Evolutionary conservation across 2,888 invertebrate genomes (phyloP), one percentile per base, ranked within the genome.

Genomic region (Eudemis profundana): DNA sequence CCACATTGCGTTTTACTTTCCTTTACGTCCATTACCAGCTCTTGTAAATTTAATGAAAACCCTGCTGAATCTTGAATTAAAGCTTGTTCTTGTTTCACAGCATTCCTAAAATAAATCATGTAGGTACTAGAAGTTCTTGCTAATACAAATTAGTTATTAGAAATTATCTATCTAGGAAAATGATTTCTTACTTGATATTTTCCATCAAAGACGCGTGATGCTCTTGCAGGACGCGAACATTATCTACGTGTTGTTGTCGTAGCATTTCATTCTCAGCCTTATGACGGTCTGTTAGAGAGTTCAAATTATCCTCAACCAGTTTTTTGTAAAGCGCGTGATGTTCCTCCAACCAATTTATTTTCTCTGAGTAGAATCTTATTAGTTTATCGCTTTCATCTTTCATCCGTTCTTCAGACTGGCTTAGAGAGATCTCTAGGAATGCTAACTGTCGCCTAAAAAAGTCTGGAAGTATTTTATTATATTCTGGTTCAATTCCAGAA

Each of bases 371-470:
- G 69, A 88, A 89, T 70, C 87, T 90, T 0, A 88, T 83, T 2
- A 93, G 66, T 69, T 90, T 90, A 4, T 93, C 93, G 67, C 93
- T 90, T 81, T 95, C 94, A 23, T 91, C 91, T 77, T 93, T 94
- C 82, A 94, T 88, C 71, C 94, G 85, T 67, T 93, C 93, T 77
- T 95, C 95, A 0, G 93, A 83, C 71, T 93, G 92, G 63, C 83
- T 89, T 47, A 93, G 77, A 0, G 94, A 93, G 67, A 93, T 84
- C 82, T 94, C 94, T 67, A 94, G 72, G 49, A 94, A 89, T 3
- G 90, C 88, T 71, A 94, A 79, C 78, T 94, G 94, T 61, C 94
- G 93, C 74, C 94, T 94, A 42, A 74, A 63, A 83, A 84, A 62
- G 17, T 60, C 50, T 53, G 56, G 21, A 44, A 23, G 46, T 7